Percentiles rank a stretch among this genome's conserved stretches.
phyloP scores from a whole-genome alignment of 2,113 vertebrate genomes.

The Rhinopomastus cyanomelas region DNA sequence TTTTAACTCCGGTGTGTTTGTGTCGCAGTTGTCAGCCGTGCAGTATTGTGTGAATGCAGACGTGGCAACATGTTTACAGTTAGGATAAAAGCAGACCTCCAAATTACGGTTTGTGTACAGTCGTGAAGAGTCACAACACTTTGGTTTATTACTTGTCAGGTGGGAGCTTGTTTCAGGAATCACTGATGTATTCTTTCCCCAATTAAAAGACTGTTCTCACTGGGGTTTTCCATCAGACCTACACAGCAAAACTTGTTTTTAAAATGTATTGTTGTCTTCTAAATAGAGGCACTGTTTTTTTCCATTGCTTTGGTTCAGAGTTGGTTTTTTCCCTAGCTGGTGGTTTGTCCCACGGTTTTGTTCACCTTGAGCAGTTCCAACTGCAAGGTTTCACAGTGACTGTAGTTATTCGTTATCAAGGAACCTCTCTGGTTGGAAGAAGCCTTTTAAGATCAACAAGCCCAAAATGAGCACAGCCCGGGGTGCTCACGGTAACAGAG shows the following conservation, averaged over 20 bases:
- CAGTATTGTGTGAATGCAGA: not conserved
- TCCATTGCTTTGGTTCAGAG: not conserved
- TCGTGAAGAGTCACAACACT: not conserved
- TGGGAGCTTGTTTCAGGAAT: not conserved
- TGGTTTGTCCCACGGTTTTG: not conserved
- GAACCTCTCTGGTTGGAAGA: too few relatives aligned
- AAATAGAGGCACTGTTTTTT: not conserved
- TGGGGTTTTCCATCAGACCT: not conserved
- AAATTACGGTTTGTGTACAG: not conserved
- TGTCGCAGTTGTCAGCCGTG: not conserved
- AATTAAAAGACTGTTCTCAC: not conserved
- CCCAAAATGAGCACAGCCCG: too few relatives aligned
- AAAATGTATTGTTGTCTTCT: not conserved
- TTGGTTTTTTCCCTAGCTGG: not conserved
- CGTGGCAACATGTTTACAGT: not conserved
- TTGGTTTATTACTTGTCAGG: constrained; percentile 1
- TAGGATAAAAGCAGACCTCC: not conserved
- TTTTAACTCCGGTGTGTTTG: not conserved
- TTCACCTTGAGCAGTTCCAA: not conserved
- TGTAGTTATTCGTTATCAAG: not conserved
- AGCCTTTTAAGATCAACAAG: too few relatives aligned
- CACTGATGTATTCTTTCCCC: not conserved
- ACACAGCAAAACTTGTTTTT: not conserved
- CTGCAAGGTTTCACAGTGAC: not conserved
- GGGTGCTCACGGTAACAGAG: not conserved